Percentiles rank a stretch among this genome's conserved stretches.
These are phyloP conservation scores for Trachelipus rathkii DNA, from an alignment of 1,140 invertebrate genomes.

Conservation along the genomic window DNA sequence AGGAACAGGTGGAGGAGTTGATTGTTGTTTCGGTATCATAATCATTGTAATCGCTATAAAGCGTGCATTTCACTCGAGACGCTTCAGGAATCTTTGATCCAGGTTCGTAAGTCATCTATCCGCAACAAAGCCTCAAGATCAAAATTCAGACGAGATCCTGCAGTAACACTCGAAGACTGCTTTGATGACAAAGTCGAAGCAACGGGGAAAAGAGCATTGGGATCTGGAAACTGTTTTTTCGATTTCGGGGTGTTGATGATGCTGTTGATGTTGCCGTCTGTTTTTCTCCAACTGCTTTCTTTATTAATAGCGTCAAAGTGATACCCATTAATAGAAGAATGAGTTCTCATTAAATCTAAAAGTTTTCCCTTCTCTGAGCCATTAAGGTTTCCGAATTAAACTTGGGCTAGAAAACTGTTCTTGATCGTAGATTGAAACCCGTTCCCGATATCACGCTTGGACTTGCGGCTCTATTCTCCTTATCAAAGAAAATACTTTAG, in stretches of 20 bases:
- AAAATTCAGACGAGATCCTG: conserved; percentile 14
- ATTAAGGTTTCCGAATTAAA: too few species aligned
- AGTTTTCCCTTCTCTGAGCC: too few species aligned
- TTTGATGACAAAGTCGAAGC: not conserved
- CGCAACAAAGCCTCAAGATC: conserved; percentile 43
- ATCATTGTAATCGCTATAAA: conserved; percentile 45
- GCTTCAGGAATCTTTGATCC: conserved; percentile 44
- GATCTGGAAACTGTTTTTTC: conserved; percentile 1
- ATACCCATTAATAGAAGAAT: not conserved
- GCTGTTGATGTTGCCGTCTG: not conserved
- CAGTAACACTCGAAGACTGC: not conserved
- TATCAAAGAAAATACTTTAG: too few species aligned
- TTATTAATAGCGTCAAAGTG: conserved; percentile 1
- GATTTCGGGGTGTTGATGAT: not conserved
- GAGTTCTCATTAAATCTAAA: too few species aligned
- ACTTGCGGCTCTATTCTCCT: too few species aligned
- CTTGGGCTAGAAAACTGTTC: too few species aligned
- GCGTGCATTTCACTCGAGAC: conserved; percentile 37
- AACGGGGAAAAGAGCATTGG: not conserved
- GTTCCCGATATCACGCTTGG: too few species aligned
- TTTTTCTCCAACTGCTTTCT: conserved; percentile 5
- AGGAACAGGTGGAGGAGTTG: not conserved
- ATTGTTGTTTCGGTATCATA: conserved; percentile 29
- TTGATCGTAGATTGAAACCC: too few species aligned
- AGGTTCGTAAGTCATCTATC: conserved; percentile 41